A percentile compares a stretch with the other conserved stretches of the same genome.
Evolutionary conservation across 2,797 vertebrate species (phyloP).

Genomic region (Girardinus metallicus): DNA sequence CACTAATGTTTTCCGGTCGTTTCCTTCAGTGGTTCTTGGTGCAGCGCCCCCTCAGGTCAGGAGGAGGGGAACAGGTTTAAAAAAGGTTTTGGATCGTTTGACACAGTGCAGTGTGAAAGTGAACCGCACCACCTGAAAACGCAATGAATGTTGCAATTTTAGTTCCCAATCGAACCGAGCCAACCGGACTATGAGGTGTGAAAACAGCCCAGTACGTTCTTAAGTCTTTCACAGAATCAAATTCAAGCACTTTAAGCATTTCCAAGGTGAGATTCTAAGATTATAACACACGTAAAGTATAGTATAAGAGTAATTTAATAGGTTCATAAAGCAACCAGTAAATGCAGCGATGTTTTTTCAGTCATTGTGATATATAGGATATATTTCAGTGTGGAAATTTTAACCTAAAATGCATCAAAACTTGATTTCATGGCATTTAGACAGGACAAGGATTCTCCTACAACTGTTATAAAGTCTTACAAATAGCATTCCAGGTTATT

Average conservation of each 20-base stretch:
- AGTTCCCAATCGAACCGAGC: no score
- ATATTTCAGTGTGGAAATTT: neutral
- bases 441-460: neutral
- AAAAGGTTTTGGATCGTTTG: no score
- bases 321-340: neutral
- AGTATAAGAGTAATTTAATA: neutral
- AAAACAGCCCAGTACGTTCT: neutral
- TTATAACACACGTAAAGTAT: neutral
- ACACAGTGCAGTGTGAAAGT: no score
- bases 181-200: no score
- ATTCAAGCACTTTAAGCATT: neutral
- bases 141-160: no score
- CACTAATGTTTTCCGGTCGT: no score
- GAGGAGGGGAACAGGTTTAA: no score
- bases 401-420: neutral
- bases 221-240: neutral
- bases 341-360: neutral
- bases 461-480: neutral
- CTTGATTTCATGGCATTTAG: neutral
- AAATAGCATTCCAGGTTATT: neutral
- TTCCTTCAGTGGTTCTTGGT: no score
- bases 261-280: neutral
- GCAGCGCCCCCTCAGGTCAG: no score
- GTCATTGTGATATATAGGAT: neutral
- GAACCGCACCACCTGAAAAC: no score